Evolutionary conservation across 2,113 vertebrate species (phyloP), one percentile per base, ranked within the genome.

Genomic region (Hylia prasina): DNA sequence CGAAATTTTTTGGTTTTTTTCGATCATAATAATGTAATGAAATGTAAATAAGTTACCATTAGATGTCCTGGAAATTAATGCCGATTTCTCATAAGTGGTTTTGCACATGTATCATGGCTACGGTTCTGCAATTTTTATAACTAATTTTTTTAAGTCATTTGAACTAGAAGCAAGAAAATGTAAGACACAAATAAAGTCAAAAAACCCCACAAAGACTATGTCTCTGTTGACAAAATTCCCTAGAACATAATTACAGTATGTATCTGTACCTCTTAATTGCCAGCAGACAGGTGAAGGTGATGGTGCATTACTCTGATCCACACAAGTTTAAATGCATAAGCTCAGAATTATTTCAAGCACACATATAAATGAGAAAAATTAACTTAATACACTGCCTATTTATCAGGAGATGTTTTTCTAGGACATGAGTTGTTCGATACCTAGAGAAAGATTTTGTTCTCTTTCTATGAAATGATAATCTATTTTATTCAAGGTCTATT

Each of bases 131-230:
- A 0, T 10, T 42, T 45, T 57, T 73, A 13, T 8, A 79, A 82
- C 1, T 0, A 79, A 79, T 48, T n/a, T 88, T 64, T 76, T 40
- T 27, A 24, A 61, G 35, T 35, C 0, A 57, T 13, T 71, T 76
- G 20, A 72, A 76, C 15, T 44, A 33, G 44, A 4, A 81, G 9
- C 18, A 93, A 65, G 19, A 87, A 73, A 84, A 82, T 5, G 0
- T 20, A 92, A 86, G 31, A 63, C 1, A 3, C 25, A 77, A 71
- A 39, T 10, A 33, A 13, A 21, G 15, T 27, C 15, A 1, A 37
- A 47, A 16, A 40, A 0, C 7, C 2, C 16, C 16, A 30, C 6
- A 31, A 82, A 27, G 6, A 15, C 6, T 39, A 7, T 2, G 2
- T 24, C 18, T 73, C 54, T 50, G 11, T n/a, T 73, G 20, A 20